A percentile compares a stretch with the other conserved stretches of the same genome.
phyloP scores from a whole-genome alignment of 2,797 vertebrate genomes.

The Sebastes goodei region DNA sequence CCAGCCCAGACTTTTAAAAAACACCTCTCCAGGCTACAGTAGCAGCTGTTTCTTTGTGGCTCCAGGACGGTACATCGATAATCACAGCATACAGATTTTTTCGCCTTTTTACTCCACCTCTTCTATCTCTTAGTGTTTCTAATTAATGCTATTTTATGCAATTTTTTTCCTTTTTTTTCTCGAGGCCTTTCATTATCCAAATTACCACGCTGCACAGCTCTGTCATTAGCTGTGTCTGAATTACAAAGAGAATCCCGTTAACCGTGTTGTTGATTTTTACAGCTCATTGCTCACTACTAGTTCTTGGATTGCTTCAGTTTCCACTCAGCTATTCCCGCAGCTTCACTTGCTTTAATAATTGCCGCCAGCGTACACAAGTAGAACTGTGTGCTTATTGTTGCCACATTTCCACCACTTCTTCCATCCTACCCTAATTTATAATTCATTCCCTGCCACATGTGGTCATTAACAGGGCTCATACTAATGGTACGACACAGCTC shows the following conservation, averaged over 20 bases:
- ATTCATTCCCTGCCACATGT: constrained; percentile 45
- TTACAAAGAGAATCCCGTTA: constrained; percentile 21
- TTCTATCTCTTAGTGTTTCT: neutral
- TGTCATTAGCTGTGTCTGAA: constrained; percentile 28
- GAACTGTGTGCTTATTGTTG: constrained; percentile 13
- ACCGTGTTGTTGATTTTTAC: constrained; percentile 40
- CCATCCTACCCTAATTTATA: constrained; percentile 44
- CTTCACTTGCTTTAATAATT: constrained; percentile 16
- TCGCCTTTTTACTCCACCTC: neutral
- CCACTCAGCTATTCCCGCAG: neutral
- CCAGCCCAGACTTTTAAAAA: constrained; percentile 3
- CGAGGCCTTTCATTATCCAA: constrained; percentile 34
- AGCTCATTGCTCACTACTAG: constrained; percentile 7
- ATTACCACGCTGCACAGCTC: constrained; percentile 25
- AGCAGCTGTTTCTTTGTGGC: constrained; percentile 15
- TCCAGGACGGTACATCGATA: constrained; percentile 17
- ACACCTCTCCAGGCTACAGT: constrained; percentile 9
- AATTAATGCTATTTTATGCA: constrained; percentile 45
- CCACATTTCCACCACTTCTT: constrained; percentile 2
- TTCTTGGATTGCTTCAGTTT: constrained; percentile 32
- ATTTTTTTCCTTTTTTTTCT: constrained; percentile 1
- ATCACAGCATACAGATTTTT: constrained; percentile 6
- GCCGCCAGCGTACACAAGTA: neutral
- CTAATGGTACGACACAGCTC: constrained; percentile 17
- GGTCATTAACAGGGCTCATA: constrained; percentile 40